These are phyloP conservation scores for Pseudanteris insignis DNA, from an alignment of 2,888 invertebrate genomes.

Conservation along the genomic window DNA sequence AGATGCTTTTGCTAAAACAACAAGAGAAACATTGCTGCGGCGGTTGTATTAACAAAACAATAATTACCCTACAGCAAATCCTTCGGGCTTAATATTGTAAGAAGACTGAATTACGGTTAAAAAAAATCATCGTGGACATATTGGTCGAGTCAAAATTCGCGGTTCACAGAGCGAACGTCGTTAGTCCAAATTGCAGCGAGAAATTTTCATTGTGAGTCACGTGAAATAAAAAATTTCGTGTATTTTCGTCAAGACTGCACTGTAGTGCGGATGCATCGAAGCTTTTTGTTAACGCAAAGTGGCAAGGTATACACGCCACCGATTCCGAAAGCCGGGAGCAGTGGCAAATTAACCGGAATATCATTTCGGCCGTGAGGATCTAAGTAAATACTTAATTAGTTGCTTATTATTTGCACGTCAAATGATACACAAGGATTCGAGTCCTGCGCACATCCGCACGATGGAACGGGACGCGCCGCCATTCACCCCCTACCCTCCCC, in stretches of 20 bases:
- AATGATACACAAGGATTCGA: conserved; percentile 39
- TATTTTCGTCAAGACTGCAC: conserved; percentile 23
- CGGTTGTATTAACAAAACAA: too few relatives aligned
- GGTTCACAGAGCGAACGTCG: too few relatives aligned
- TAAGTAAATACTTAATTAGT: conserved; percentile 57
- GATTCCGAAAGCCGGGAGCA: conserved; percentile 30
- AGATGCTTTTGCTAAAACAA: too few relatives aligned
- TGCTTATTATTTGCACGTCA: conserved; percentile 54
- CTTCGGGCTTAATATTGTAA: too few relatives aligned
- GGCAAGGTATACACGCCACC: conserved; percentile 29
- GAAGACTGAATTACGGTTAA: too few relatives aligned
- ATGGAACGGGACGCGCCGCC: conserved; percentile 13
- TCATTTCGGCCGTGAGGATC: conserved; percentile 53
- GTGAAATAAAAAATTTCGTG: conserved; percentile 1
- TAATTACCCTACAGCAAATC: too few relatives aligned
- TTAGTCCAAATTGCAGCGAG: too few relatives aligned
- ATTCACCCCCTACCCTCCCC: conserved; percentile 23
- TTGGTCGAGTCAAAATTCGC: too few relatives aligned
- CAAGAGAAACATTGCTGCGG: too few relatives aligned
- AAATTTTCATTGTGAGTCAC: conserved; percentile 2
- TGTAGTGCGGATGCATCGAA: conserved; percentile 5
- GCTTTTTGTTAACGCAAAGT: conserved; percentile 33
- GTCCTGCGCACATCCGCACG: conserved; percentile 19
- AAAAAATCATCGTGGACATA: too few relatives aligned
- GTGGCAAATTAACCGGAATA: conserved; percentile 55